Conservation (phyloP, 2,797 vertebrate genomes). For the Urocyon cinereoargenteus region DNA sequence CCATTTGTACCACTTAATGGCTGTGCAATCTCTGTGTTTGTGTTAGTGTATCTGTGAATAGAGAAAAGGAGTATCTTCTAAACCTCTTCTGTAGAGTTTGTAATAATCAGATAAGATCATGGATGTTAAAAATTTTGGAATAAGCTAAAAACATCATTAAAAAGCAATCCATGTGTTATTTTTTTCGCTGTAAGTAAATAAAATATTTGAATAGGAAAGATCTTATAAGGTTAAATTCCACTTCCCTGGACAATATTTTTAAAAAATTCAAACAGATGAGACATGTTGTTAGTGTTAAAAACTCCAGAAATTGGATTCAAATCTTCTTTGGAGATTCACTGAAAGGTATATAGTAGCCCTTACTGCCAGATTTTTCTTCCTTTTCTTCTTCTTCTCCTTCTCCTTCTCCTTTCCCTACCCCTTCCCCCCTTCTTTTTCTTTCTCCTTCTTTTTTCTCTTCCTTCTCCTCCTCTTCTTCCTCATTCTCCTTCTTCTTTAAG, state of each 20-base stretch:
- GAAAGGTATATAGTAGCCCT: background rate
- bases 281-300: background rate
- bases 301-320: background rate
- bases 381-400: background rate
- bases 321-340: background rate
- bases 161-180: background rate
- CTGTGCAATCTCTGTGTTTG: background rate
- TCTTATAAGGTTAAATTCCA: background rate
- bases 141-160: background rate
- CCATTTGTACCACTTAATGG: background rate
- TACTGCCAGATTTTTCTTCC: background rate
- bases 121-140: background rate
- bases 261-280: background rate
- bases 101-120: background rate
- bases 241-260: background rate
- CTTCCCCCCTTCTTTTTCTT: background rate
- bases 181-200: background rate
- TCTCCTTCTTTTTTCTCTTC: background rate
- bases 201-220: background rate
- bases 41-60: background rate
- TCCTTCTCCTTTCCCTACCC: background rate
- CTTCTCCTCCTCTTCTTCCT: background rate
- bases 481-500: background rate
- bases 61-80: background rate
- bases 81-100: background rate